phyloP scores from a whole-genome alignment of 30 jellyfish, hydroid and myxozoan species.

The Chironex yamaguchii region DNA sequence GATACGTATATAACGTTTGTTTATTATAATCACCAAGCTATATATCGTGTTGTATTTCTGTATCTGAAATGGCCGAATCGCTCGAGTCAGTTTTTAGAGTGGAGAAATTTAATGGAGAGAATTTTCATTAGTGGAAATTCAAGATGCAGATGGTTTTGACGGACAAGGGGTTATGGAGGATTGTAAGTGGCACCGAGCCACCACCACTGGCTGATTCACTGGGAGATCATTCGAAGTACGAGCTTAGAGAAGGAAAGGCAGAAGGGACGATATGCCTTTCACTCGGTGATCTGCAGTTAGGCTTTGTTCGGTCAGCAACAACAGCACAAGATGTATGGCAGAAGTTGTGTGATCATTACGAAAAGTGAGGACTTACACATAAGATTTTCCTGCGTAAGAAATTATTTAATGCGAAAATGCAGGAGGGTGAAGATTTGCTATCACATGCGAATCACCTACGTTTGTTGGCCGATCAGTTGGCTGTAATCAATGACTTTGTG shows the following conservation, averaged over 20 bases:
- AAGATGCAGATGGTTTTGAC: slow-evolving; percentile 49
- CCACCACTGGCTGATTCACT: too few relatives aligned
- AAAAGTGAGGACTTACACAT: slow-evolving; percentile 13
- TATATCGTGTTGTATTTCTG: too few relatives aligned
- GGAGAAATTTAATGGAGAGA: slow-evolving; percentile 9
- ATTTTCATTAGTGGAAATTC: slow-evolving; percentile 29
- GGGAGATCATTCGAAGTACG: neutral
- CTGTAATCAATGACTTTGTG: too few relatives aligned
- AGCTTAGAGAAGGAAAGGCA: neutral
- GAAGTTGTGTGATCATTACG: slow-evolving; percentile 28
- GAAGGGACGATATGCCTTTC: slow-evolving; percentile 45
- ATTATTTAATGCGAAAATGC: slow-evolving; percentile 7
- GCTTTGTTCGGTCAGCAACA: slow-evolving; percentile 23
- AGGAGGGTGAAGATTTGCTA: slow-evolving; percentile 14
- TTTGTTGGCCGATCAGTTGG: slow-evolving; percentile 15
- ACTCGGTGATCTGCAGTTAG: slow-evolving; percentile 31
- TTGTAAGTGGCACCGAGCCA: slow-evolving; percentile 31
- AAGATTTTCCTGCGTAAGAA: slow-evolving; percentile 18
- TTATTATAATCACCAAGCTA: too few relatives aligned
- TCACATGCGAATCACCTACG: neutral
- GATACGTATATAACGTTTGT: too few relatives aligned
- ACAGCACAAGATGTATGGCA: slow-evolving; percentile 52
- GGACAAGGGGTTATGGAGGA: slow-evolving; percentile 48
- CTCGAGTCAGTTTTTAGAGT: too few relatives aligned
- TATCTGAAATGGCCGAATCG: too few relatives aligned